Evolutionary conservation across 64 coral and sea anemone species (phyloP).

Genomic region (Pocillopora verrucosa): DNA sequence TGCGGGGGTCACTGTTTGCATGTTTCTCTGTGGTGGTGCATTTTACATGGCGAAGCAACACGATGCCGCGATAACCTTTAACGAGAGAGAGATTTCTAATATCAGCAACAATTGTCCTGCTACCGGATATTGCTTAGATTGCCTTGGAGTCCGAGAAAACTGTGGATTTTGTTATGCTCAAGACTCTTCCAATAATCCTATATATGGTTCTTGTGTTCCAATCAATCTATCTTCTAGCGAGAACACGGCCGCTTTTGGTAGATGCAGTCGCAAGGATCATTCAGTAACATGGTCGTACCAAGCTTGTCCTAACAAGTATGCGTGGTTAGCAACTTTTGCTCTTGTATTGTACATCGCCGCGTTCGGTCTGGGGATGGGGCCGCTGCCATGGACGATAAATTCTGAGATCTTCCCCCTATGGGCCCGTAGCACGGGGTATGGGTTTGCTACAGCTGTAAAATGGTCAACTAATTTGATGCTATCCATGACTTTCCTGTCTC

Average conservation of each 20-base stretch:
- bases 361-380: conserved; percentile 94
- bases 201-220: conserved; percentile 83
- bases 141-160: conserved; percentile 13
- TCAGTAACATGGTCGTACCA: conserved; percentile 35
- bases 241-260: conserved; percentile 53
- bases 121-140: conserved; percentile 57
- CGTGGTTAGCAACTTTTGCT: conserved; percentile 76
- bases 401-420: conserved; percentile 94
- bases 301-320: conserved; percentile 76
- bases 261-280: conserved; percentile 36
- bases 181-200: conserved; percentile 19
- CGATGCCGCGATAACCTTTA: conserved; percentile 45
- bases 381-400: conserved; percentile 98
- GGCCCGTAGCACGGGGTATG: conserved; percentile 88
- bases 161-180: conserved; percentile 87
- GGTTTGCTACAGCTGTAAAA: conserved; percentile 75
- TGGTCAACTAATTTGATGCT: conserved; percentile 85
- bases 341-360: conserved; percentile 81
- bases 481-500: conserved; percentile 85
- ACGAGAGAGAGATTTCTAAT: background rate
- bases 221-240: conserved; percentile 28
- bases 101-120: conserved; percentile 16
- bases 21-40: conserved; percentile 74
- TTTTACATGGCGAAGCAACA: conserved; percentile 28
- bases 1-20: background rate